phyloP scores from a whole-genome alignment of 2,113 vertebrate species.

The Cettia cetti region DNA sequence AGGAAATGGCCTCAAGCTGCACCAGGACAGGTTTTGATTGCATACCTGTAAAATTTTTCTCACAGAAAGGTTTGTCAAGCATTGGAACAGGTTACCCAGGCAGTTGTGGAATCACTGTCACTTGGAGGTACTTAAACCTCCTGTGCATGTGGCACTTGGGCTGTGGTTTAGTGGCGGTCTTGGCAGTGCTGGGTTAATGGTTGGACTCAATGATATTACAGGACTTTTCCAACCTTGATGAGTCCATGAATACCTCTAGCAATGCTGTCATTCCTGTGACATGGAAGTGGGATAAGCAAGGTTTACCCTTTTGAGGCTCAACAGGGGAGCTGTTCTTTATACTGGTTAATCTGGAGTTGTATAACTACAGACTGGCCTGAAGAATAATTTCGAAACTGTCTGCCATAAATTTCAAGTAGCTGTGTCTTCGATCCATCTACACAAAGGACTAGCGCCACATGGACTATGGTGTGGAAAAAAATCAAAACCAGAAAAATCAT shows the following conservation, averaged over 20 bases:
- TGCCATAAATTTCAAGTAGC: neutral
- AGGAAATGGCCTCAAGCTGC: neutral
- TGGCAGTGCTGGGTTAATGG: neutral
- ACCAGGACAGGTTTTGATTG: neutral
- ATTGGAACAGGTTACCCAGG: neutral
- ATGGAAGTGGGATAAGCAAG: neutral
- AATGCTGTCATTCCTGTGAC: neutral
- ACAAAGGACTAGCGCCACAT: neutral
- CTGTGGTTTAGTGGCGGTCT: neutral
- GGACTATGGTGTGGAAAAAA: rapidly evolving
- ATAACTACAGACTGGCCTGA: neutral
- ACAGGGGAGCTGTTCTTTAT: rapidly evolving
- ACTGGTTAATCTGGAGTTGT: neutral
- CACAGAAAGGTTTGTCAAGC: neutral
- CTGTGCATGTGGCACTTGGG: neutral
- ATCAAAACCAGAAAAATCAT: rapidly evolving
- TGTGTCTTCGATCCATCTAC: neutral
- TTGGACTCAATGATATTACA: too few relatives aligned
- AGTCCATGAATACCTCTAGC: neutral
- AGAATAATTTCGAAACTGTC: neutral
- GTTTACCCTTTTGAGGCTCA: neutral
- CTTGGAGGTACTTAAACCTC: neutral
- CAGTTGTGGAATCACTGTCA: neutral
- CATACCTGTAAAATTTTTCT: neutral
- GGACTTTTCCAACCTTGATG: neutral